Evolutionary conservation across 2,113 vertebrate genomes (phyloP).

Genomic region (Calonectris borealis): DNA sequence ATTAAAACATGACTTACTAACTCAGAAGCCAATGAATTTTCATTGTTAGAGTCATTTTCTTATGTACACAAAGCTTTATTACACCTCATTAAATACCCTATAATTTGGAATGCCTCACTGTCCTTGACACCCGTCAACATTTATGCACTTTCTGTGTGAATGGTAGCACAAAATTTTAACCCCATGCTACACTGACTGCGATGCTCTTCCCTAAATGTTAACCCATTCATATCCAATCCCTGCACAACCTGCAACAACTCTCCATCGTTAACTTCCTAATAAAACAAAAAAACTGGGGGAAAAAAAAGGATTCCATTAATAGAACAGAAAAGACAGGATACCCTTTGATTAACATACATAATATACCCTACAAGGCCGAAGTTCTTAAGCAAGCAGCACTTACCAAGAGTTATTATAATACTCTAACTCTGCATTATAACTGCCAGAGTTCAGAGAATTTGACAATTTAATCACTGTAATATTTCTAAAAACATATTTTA

Average conservation of each 20-base stretch:
- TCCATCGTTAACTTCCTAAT: background rate
- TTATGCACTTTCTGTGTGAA: background rate
- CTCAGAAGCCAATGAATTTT: constrained; percentile 10
- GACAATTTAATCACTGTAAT: constrained; percentile 45
- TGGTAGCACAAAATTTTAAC: background rate
- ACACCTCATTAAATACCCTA: background rate
- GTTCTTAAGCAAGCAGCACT: background rate
- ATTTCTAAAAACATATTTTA: constrained; percentile 28
- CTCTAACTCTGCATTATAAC: constrained; percentile 8
- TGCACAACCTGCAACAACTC: background rate
- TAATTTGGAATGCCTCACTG: background rate
- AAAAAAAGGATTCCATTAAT: background rate
- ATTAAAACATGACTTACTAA: constrained; percentile 10
- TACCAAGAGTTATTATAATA: background rate
- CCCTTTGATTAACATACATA: constrained; percentile 24
- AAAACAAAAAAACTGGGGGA: background rate
- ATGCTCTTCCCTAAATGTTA: background rate
- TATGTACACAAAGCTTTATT: background rate
- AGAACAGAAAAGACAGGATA: background rate
- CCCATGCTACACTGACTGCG: background rate
- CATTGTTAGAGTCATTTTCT: background rate
- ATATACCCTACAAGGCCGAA: constrained; percentile 9
- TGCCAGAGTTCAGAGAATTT: constrained; percentile 32
- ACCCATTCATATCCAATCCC: background rate
- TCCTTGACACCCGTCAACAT: background rate